A percentile compares a stretch with the other conserved stretches of the same genome.
Evolutionary conservation across 2,888 invertebrate species (phyloP).

Genomic region (Lampropteryx suffumata): DNA sequence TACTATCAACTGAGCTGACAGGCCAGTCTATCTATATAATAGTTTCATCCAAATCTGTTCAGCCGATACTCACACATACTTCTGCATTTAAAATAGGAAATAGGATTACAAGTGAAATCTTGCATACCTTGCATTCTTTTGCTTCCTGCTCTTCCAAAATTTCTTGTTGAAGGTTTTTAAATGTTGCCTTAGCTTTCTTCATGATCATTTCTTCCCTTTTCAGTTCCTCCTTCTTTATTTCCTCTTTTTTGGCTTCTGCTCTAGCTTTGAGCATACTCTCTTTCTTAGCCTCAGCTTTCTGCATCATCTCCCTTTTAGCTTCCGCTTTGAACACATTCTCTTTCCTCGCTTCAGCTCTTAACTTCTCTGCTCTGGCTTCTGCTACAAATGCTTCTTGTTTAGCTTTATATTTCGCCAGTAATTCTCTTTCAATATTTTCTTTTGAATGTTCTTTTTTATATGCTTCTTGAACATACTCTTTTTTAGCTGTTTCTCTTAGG

Average conservation of each 20-base stretch:
- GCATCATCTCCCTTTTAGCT: constrained; percentile 12
- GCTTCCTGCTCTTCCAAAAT: constrained; percentile 32
- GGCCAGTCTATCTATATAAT: too few species aligned
- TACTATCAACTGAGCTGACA: too few species aligned
- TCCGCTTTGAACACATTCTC: constrained; percentile 19
- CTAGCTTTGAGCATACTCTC: constrained; percentile 11
- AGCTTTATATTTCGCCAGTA: constrained; percentile 8
- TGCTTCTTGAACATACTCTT: constrained; percentile 17
- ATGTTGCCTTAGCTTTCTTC: constrained; percentile 27
- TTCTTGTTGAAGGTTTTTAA: constrained; percentile 28
- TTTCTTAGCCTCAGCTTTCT: constrained; percentile 16
- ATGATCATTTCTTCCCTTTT: constrained; percentile 23
- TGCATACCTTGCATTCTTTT: constrained; percentile 32
- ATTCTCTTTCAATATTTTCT: constrained; percentile 31
- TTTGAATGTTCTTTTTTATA: constrained; percentile 22
- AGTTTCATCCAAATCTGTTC: too few species aligned
- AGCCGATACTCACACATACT: too few species aligned
- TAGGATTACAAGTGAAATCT: too few species aligned
- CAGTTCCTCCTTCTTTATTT: constrained; percentile 16
- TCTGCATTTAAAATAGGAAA: too few species aligned
- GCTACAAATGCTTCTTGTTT: constrained; percentile 15
- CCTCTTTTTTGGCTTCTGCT: constrained; percentile 27
- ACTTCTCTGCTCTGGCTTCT: constrained; percentile 13
- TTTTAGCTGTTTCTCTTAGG: constrained; percentile 16
- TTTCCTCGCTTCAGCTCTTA: constrained; percentile 11